A percentile compares a stretch with the other conserved stretches of the same genome.
Conservation (phyloP, 2,797 vertebrate species). For the Sarcophilus harrisii region DNA sequence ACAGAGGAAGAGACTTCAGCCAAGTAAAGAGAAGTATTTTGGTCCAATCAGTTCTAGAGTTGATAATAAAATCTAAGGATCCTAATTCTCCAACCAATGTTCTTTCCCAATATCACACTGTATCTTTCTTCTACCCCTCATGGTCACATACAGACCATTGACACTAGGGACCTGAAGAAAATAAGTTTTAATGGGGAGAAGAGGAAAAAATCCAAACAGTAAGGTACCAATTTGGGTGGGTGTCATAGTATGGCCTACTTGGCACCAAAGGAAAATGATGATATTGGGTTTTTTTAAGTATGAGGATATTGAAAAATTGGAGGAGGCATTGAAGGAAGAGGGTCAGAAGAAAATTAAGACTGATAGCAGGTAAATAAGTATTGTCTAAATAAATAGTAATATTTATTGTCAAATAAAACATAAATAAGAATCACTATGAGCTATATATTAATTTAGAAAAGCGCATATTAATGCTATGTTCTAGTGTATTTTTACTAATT, state of each 20-base stretch:
- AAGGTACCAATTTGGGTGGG: not conserved
- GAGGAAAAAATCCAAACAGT: slow-evolving; percentile 33
- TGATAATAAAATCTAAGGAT: not conserved
- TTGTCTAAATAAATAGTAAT: too few species aligned
- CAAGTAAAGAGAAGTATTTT: not conserved
- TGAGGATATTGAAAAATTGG: not conserved
- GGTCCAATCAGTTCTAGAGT: not conserved
- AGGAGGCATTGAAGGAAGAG: not conserved
- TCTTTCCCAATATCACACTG: not conserved
- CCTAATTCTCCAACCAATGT: not conserved
- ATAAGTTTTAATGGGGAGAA: not conserved
- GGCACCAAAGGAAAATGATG: not conserved
- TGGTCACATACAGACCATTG: not conserved
- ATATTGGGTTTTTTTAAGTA: not conserved
- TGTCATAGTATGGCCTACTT: not conserved
- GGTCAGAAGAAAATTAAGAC: not conserved
- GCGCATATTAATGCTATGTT: not conserved
- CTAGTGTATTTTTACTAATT: not conserved
- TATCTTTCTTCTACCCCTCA: not conserved
- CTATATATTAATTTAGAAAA: not conserved
- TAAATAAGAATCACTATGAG: not conserved
- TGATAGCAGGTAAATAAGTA: not conserved
- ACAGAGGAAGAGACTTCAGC: not conserved
- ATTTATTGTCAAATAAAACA: too few species aligned
- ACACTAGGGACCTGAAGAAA: not conserved